These are phyloP conservation scores for Strongylocentrotus purpuratus DNA, from an alignment of 35 echinoderm and acorn worm genomes.

Conservation along the genomic window DNA sequence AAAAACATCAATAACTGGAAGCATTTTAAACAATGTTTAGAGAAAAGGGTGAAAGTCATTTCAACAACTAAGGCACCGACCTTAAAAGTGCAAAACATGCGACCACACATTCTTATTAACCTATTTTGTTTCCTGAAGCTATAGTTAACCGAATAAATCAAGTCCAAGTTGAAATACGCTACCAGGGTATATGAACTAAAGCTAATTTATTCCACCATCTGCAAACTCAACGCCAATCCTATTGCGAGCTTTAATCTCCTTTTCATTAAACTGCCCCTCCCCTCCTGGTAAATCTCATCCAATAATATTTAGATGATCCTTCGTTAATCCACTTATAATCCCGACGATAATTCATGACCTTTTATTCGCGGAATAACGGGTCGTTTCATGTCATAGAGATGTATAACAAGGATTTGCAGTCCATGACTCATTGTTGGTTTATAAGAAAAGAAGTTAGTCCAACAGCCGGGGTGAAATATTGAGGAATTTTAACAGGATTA, in stretches of 20 bases:
- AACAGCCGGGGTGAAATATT: background rate
- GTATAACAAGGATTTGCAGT: background rate
- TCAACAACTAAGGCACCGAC: background rate
- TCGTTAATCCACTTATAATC: background rate
- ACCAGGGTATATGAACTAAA: background rate
- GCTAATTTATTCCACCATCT: background rate
- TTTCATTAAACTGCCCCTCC: background rate
- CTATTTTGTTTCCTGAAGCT: background rate
- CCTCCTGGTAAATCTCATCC: background rate
- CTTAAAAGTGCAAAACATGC: background rate
- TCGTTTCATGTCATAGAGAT: background rate
- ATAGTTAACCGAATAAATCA: background rate
- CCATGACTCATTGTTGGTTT: background rate
- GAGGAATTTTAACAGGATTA: background rate
- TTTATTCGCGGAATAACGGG: background rate
- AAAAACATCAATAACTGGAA: too few relatives aligned
- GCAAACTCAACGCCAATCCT: background rate
- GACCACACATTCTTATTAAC: background rate
- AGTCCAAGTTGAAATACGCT: background rate
- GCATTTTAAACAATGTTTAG: background rate
- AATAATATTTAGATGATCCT: background rate
- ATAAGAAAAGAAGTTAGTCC: background rate
- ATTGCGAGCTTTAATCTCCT: background rate
- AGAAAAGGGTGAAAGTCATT: background rate
- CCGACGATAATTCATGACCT: background rate